phyloP scores from a whole-genome alignment of 2,888 invertebrate species.

The Drosophila borealis region DNA sequence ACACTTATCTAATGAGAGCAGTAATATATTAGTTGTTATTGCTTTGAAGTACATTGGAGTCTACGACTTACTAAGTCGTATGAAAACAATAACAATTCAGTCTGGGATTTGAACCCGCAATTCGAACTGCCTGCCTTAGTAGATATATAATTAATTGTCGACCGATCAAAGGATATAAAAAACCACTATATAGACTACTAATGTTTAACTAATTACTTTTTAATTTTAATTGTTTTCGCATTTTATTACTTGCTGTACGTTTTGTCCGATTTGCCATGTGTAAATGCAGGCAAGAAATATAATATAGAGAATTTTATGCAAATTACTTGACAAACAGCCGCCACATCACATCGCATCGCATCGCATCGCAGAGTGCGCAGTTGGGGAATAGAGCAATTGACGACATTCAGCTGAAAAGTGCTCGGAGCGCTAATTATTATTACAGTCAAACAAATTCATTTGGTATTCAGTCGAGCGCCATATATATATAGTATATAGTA shows the following conservation, averaged over 20 bases:
- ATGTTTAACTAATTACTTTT: slow-evolving; percentile 1
- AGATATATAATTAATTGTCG: background rate
- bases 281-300: background rate
- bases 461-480: slow-evolving; percentile 35
- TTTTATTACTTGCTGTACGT: background rate
- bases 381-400: slow-evolving; percentile 37
- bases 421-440: slow-evolving; percentile 49
- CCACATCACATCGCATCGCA: no score
- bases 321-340: slow-evolving; percentile 35
- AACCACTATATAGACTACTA: background rate
- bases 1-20: background rate
- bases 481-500: slow-evolving; percentile 14
- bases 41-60: no score
- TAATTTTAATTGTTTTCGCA: background rate
- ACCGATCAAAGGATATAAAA: background rate
- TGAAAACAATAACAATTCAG: background rate
- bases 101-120: background rate
- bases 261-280: background rate
- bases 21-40: background rate
- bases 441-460: slow-evolving; percentile 46
- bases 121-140: background rate
- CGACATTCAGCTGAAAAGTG: slow-evolving; percentile 10
- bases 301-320: slow-evolving; percentile 39
- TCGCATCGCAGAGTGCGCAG: slow-evolving; percentile 19
- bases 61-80: no score